Evolutionary conservation across 30 jellyfish, hydroid and myxozoan species (phyloP), one percentile per base, ranked within the genome.

Genomic region (Cassiopea xamachana): DNA sequence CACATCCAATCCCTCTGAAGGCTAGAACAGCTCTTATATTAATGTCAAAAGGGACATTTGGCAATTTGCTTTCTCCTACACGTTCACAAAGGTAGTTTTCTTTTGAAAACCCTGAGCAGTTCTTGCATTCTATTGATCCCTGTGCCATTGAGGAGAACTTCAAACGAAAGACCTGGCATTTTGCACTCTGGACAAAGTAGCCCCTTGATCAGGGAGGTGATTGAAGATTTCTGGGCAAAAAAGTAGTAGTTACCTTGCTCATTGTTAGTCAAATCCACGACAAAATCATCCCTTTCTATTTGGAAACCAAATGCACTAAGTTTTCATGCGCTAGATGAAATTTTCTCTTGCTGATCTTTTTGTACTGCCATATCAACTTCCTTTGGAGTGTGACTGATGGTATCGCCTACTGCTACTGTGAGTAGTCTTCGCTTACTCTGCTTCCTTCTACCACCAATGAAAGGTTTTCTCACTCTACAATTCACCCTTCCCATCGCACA

Each of bases 1-100:
- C 39, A 27, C 39, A 87, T 48, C 94, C 94, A 77, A 77, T 77
- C 8, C 79, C 75, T 50, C 90, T 75, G 91, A 77, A 87, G 4
- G 94, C 94, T 1, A 77, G 49, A 77, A 50, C 27, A 10, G 90
- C 90, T 64, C 90, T 17, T 3, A 51, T 17, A 60, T 87, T 87
- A 2, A 83, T 27, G 46, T 83, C 84, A 50, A 50, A 67, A 19
- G 89, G 73, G 46, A 14, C 55, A 55, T 45, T 77, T 0, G 86
- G 71, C 14, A 60, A 58, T 48, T 80, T 59, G 78, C n/a, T n/a
- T 27, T 79, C 89, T 9, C 89, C 79, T 51, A 62, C 89, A 60
- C 89, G 89, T 74, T 80, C 89, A 51, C 69, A 59, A 59, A 59
- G 69, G 14, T 59, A 59, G 13, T 0, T 59, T 59, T 59, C 69